Base-by-base conservation (phyloP, 2,113 vertebrate genomes). In the Kobus ellipsiprymnus region DNA sequence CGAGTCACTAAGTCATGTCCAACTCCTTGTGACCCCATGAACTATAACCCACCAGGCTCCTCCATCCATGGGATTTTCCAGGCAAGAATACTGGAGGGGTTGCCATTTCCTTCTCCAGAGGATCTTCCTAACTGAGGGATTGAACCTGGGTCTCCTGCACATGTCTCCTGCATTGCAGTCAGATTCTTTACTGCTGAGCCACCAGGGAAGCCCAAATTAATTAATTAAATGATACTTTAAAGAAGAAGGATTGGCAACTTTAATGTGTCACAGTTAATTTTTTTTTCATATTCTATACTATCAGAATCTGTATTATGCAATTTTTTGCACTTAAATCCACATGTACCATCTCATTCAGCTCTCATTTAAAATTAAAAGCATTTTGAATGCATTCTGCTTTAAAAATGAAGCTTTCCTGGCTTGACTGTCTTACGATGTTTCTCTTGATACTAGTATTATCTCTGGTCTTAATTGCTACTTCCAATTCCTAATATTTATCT, bases 291-390 rank as follows among this genome's bases (percentile, higher is more conserved):
- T 36, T 88, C 48, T 86, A 25, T 7, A 64, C 5, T 59, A 29
- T 59, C 17, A 82, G 33, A 8, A 94, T 90, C 44, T 57, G 23
- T 82, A 13, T 80, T 44, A 19, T 8, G 15, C 1, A 30, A 29
- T n/a, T 48, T 84, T 48, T 93, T 90, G 11, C 19, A 40, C 92
- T 96, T 54, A 55, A 87, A 94, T 64, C 52, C 81, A 36, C 27
- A 23, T 64, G 40, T 44, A 57, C 84, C 33, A 74, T 87, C 67
- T 60, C 8, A 50, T 10, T 82, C 44, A 83, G 13, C 33, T 57
- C 33, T 30, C 52, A 46, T 57, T 74, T 25, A 86, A 54, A 97
- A 44, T 55, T 83, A 77, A 30, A 52, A 83, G 40, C 27, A 91
- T 57, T 97, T 85, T 88, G 7, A 12, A 25, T 91, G 7, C 25